Percentiles rank a stretch among this genome's conserved stretches.
These are phyloP conservation scores for Parotia lawesii DNA, from an alignment of 2,113 vertebrate species.

Conservation along the genomic window DNA sequence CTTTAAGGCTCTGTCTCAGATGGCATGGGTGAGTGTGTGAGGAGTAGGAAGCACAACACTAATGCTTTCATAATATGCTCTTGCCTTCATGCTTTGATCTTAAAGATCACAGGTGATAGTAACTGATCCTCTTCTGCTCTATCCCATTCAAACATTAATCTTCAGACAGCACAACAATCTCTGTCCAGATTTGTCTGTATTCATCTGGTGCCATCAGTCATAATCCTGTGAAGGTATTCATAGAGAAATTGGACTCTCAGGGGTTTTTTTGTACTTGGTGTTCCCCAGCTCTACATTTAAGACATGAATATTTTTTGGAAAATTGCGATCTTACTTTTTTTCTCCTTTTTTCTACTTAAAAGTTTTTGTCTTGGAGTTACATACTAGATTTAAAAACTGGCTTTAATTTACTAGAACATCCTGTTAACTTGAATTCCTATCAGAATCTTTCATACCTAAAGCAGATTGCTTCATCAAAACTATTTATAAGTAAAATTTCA, in stretches of 20 bases:
- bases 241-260: not conserved
- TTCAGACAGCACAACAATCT: not conserved
- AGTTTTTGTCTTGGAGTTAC: not conserved
- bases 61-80: not conserved
- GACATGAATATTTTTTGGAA: not conserved
- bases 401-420: not conserved
- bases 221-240: not conserved
- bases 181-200: not conserved
- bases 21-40: not conserved
- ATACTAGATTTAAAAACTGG: not conserved
- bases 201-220: not conserved
- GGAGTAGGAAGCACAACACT: not conserved
- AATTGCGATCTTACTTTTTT: not conserved
- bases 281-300: not conserved
- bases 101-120: not conserved
- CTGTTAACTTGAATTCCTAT: not conserved
- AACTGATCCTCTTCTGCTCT: not conserved
- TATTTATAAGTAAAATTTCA: constrained; percentile 5
- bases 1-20: not conserved
- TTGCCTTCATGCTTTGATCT: not conserved
- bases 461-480: not conserved
- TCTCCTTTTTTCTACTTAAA: not conserved
- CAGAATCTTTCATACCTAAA: not conserved
- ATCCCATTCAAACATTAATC: not conserved
- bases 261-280: not conserved